Percentiles rank a stretch among this genome's conserved stretches.
These are phyloP conservation scores for Typhlomys cinereus DNA, from an alignment of 2,113 vertebrate genomes.

Conservation along the genomic window DNA sequence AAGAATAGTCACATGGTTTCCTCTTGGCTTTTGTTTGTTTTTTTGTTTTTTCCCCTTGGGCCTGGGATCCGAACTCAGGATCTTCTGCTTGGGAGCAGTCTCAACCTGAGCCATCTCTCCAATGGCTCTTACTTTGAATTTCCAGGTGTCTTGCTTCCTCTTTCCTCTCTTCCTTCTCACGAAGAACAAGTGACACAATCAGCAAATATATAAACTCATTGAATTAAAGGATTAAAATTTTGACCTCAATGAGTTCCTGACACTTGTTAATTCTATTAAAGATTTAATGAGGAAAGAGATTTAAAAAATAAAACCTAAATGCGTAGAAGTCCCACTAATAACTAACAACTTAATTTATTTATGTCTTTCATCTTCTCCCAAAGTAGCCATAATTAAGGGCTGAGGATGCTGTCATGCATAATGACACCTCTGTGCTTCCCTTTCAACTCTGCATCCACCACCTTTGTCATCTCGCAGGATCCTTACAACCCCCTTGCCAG, in stretches of 20 bases:
- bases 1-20: too few relatives aligned
- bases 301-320: constrained; percentile 46
- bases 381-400: constrained; percentile 60
- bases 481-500: neutral
- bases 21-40: too few relatives aligned
- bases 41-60: too few relatives aligned
- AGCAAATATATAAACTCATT: constrained; percentile 12
- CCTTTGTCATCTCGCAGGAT: neutral
- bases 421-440: constrained; percentile 59
- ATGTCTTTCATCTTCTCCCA: constrained; percentile 64
- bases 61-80: too few relatives aligned
- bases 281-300: constrained; percentile 60
- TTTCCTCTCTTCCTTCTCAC: neutral
- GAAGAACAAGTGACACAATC: neutral
- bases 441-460: constrained; percentile 59
- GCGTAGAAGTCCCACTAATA: constrained; percentile 56
- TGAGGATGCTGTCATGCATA: constrained; percentile 40
- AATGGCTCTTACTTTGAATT: neutral
- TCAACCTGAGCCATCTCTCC: neutral
- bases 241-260: constrained; percentile 6
- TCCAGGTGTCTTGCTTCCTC: neutral
- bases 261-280: constrained; percentile 54
- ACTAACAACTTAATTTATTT: constrained; percentile 59
- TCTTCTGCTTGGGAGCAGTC: too few relatives aligned
- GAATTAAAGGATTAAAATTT: constrained; percentile 17